A percentile compares a stretch with the other conserved stretches of the same genome.
phyloP scores from a whole-genome alignment of 2,113 vertebrate genomes.

The Pachyramphus minor region DNA sequence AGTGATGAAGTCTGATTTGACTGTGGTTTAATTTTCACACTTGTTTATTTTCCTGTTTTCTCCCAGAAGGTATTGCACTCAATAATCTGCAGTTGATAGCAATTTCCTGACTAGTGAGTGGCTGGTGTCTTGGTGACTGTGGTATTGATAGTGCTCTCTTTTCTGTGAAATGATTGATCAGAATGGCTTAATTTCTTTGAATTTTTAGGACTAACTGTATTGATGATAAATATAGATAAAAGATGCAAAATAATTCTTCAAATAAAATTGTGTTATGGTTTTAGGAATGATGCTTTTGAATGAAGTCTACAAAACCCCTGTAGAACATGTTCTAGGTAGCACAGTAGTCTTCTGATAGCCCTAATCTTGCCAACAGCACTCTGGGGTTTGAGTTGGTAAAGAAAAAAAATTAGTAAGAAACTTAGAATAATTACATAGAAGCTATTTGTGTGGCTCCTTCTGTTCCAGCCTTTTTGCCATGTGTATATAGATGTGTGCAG shows the following conservation, averaged over 20 bases:
- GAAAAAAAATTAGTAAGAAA: neutral
- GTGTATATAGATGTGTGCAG: neutral
- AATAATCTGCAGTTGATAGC: slow-evolving; percentile 14
- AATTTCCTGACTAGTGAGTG: slow-evolving; percentile 50
- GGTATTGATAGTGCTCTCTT: neutral
- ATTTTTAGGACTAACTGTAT: neutral
- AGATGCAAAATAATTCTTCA: neutral
- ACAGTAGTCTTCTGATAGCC: neutral
- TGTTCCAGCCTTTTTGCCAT: neutral
- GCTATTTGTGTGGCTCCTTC: neutral
- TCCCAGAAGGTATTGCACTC: slow-evolving; percentile 39
- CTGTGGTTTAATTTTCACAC: slow-evolving; percentile 16
- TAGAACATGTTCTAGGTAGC: neutral
- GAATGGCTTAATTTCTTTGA: neutral
- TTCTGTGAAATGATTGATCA: neutral
- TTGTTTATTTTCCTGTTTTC: neutral
- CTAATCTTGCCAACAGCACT: neutral
- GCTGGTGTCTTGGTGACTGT: neutral
- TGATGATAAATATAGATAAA: neutral
- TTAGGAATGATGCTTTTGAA: neutral
- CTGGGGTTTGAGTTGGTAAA: neutral
- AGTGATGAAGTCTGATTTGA: neutral
- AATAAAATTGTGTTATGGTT: neutral
- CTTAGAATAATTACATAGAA: neutral
- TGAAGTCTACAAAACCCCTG: neutral